A percentile compares a stretch with the other conserved stretches of the same genome.
Evolutionary conservation across 1,140 invertebrate genomes (phyloP).

Genomic region (Megathymus violae): DNA sequence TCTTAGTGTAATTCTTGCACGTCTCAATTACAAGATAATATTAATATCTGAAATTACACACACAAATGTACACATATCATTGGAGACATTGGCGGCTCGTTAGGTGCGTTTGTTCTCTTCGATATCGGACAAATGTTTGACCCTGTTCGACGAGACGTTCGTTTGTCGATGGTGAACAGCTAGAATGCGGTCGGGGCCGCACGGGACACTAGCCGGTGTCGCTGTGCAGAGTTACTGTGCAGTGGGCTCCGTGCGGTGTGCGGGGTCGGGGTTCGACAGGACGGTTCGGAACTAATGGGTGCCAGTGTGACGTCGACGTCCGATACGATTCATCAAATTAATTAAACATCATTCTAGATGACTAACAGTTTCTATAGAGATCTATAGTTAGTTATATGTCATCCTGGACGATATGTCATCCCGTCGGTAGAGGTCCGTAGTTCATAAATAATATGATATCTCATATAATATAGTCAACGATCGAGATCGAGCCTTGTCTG

Average conservation of each 20-base stretch:
- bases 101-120: neutral
- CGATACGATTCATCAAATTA: too few species aligned
- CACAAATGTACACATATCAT: neutral
- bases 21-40: too few species aligned
- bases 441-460: too few species aligned
- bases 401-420: too few species aligned
- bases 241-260: constrained; percentile 17
- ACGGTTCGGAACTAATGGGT: too few species aligned
- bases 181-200: neutral
- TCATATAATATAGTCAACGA: too few species aligned
- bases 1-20: too few species aligned
- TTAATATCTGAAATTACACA: neutral
- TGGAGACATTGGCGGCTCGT: neutral
- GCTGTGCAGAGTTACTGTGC: constrained; percentile 19
- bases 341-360: too few species aligned
- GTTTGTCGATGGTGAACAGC: neutral
- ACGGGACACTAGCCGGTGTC: neutral
- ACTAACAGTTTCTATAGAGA: too few species aligned
- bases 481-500: neutral
- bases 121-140: neutral
- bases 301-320: too few species aligned
- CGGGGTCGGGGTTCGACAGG: neutral
- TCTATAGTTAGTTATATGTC: too few species aligned
- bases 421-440: too few species aligned
- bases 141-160: neutral